A percentile compares a stretch with the other conserved stretches of the same genome.
Conservation (phyloP, 2,797 vertebrate genomes). For the Atherinosoma microstoma region DNA sequence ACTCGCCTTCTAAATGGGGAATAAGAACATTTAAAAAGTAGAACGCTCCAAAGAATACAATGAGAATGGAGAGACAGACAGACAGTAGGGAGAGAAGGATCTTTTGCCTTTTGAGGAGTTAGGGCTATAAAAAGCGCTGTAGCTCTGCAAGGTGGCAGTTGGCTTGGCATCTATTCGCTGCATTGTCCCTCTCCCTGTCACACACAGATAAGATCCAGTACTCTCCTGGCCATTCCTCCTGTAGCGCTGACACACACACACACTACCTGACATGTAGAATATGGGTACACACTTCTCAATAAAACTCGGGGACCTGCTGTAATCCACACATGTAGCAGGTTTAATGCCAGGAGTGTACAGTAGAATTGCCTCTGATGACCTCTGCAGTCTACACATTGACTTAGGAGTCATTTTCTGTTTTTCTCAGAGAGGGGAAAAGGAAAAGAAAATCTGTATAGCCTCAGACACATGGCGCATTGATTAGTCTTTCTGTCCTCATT, state of each 20-base stretch:
- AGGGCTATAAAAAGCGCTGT: conserved; percentile 75
- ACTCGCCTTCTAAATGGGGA: conserved; percentile 77
- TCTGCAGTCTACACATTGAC: conserved; percentile 45
- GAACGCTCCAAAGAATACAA: conserved; percentile 79
- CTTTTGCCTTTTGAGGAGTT: conserved; percentile 68
- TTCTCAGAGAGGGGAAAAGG: conserved; percentile 22
- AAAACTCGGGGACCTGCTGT: conserved; percentile 29
- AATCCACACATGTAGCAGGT: conserved; percentile 48
- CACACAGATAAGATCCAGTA: conserved; percentile 76
- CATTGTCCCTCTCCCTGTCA: conserved; percentile 79
- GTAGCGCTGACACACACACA: conserved; percentile 46
- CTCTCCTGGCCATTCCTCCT: conserved; percentile 55
- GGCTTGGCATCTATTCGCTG: conserved; percentile 77
- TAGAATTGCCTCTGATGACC: conserved; percentile 51
- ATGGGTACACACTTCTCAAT: conserved; percentile 25
- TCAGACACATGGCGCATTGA: conserved; percentile 57
- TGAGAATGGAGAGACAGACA: conserved; percentile 59
- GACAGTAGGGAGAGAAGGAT: conserved; percentile 52
- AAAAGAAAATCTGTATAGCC: conserved; percentile 53
- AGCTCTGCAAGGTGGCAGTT: conserved; percentile 77
- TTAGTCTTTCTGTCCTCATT: conserved; percentile 57
- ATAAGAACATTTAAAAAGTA: conserved; percentile 82
- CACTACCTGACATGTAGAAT: conserved; percentile 16
- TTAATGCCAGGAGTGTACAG: conserved; percentile 42
- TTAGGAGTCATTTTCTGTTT: conserved; percentile 40